Evolutionary conservation across 1,140 invertebrate genomes (phyloP), one percentile per base, ranked within the genome.

Genomic region (Gonatopus flavifemur): DNA sequence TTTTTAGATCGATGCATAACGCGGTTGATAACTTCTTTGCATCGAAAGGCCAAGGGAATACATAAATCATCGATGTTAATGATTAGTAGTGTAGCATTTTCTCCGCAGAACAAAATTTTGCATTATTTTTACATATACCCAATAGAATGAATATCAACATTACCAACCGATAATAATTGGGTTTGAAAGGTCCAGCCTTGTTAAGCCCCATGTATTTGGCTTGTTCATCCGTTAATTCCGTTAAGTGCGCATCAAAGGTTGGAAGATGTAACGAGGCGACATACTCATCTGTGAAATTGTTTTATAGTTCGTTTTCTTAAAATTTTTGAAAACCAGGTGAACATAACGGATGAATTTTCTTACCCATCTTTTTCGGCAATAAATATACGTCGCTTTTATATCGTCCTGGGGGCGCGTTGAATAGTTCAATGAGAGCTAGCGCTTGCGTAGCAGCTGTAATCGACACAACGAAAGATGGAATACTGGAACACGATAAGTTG

Each of bases 301-400:
- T 10, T 35, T 22, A 24, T 28, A 15, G n/a, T 15, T 49, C 21
- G 20, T 15, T 24, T 7, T 15, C 28, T 33, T 52, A 19, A 6
- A 31, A n/a, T n/a, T n/a, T n/a, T n/a, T n/a, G n/a, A 44, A 45
- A 37, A 37, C 33, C 31, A 49, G 38, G 12, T 52, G n/a, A 32
- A 58, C 45, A 7, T 32, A n/a, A n/a, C n/a, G n/a, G n/a, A n/a
- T n/a, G n/a, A n/a, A n/a, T 36, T 44, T 19, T 57, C 80, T 63
- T 78, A 92, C 91, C 92, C 95, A 98, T 98, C 80, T 98, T 98
- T 82, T 98, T 98, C 39, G 96, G 96, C 60, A 98, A 79, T 47
- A 98, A 83, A 77, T 98, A 98, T 32, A 98, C 95, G 76, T 98
- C 96, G 55, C 72, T 75, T 80, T 98, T 98, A 73, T 98, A 98